A percentile compares a stretch with the other conserved stretches of the same genome.
phyloP scores from a whole-genome alignment of 2,797 vertebrate genomes.

The Arctocebus calabarensis region DNA sequence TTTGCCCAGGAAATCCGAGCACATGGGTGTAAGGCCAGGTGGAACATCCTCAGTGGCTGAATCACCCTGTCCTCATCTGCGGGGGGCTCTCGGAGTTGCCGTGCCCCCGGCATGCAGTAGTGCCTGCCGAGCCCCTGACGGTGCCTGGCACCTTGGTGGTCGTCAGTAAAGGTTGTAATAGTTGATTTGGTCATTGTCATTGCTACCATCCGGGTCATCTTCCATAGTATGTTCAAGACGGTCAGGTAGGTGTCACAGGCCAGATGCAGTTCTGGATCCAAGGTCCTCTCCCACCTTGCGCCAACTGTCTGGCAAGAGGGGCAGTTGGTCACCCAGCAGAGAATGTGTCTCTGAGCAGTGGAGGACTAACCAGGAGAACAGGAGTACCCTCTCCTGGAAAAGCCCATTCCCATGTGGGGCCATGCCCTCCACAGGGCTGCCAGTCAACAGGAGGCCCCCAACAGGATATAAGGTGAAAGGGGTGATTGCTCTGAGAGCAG shows the following conservation, averaged over 20 bases:
- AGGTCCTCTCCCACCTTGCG: background rate
- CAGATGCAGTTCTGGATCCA: background rate
- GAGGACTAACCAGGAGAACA: background rate
- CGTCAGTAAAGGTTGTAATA: background rate
- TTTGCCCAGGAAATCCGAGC: background rate
- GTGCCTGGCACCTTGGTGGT: no score
- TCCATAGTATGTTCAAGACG: background rate
- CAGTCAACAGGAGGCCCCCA: background rate
- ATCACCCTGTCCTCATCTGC: background rate
- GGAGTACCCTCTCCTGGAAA: background rate
- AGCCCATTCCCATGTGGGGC: background rate
- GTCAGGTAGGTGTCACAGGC: no score
- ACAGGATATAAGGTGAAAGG: background rate
- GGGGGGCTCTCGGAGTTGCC: background rate
- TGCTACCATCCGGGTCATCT: background rate
- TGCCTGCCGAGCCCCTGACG: background rate
- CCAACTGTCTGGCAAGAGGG: background rate
- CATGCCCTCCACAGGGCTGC: fast-evolving
- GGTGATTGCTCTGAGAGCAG: background rate
- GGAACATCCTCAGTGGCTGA: background rate
- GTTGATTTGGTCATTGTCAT: background rate
- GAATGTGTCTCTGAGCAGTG: background rate
- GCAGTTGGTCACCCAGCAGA: background rate
- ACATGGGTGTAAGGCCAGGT: fast-evolving
- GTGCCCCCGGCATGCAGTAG: fast-evolving